Evolutionary conservation across 2,888 invertebrate genomes (phyloP).

Genomic region (Ischnus inquisitorius): DNA sequence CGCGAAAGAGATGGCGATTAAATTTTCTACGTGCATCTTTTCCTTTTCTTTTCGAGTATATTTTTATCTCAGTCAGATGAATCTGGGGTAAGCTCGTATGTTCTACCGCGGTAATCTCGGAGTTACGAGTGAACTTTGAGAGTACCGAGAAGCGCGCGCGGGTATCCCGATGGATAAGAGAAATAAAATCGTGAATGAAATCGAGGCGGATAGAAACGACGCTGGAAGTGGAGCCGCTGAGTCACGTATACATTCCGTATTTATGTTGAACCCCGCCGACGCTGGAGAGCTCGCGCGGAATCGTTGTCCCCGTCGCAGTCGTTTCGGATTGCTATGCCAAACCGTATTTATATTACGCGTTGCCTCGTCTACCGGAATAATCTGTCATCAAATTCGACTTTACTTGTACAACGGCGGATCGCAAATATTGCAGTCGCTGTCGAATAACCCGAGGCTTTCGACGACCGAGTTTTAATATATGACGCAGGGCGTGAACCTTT

Average conservation of each 20-base stretch:
- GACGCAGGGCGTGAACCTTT: background rate
- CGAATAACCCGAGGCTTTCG: background rate
- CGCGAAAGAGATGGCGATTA: background rate
- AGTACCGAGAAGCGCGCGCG: too few species aligned
- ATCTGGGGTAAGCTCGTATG: background rate
- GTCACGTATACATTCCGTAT: constrained; percentile 2
- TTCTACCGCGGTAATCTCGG: constrained; percentile 13
- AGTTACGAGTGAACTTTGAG: constrained; percentile 15
- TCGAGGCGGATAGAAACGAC: background rate
- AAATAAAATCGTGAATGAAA: constrained; percentile 41
- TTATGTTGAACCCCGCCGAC: background rate
- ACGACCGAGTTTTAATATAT: background rate
- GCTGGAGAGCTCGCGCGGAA: background rate
- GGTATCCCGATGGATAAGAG: background rate
- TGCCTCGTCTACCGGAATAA: constrained; percentile 18
- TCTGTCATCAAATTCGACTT: constrained; percentile 1
- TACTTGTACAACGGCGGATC: background rate
- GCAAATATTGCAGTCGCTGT: background rate
- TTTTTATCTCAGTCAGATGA: background rate
- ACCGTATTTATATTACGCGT: constrained; percentile 11
- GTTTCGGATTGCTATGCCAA: background rate
- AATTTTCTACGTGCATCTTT: background rate
- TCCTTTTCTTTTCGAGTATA: background rate
- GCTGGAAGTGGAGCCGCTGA: background rate
- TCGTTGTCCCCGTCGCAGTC: background rate